Evolutionary conservation across 2,797 vertebrate genomes (phyloP).

Genomic region (Gymnothorax javanicus): DNA sequence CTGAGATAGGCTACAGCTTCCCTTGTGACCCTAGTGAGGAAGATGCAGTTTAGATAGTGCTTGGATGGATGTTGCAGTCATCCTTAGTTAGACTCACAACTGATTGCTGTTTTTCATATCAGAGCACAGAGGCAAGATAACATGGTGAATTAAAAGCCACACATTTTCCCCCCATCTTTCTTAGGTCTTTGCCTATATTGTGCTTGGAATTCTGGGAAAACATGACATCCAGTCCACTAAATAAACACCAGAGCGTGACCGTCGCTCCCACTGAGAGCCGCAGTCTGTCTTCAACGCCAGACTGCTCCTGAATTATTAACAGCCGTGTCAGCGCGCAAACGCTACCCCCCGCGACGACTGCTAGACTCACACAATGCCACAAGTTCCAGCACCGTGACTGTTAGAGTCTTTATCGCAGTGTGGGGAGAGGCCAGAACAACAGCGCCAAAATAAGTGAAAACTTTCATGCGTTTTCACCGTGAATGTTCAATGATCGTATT

Average conservation of each 20-base stretch:
- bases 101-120: conserved; percentile 8
- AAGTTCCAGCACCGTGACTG: conserved; percentile 46
- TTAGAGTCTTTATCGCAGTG: conserved; percentile 36
- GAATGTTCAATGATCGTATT: conserved; percentile 28
- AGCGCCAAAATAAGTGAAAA: conserved; percentile 46
- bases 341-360: conserved; percentile 52
- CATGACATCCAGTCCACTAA: conserved; percentile 16
- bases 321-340: neutral
- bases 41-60: no score
- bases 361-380: conserved; percentile 54
- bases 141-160: neutral
- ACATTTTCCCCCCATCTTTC: no score
- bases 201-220: neutral
- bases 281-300: conserved; percentile 55
- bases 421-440: conserved; percentile 51
- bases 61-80: neutral
- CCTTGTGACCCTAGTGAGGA: no score
- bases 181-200: conserved; percentile 28
- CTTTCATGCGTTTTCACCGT: conserved; percentile 38
- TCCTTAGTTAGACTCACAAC: neutral
- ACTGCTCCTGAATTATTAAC: conserved; percentile 71
- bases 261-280: conserved; percentile 60
- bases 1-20: no score
- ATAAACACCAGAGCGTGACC: conserved; percentile 56
- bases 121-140: neutral